phyloP scores from a whole-genome alignment of 2,888 invertebrate genomes.

The Pandemis cinnamomeana region DNA sequence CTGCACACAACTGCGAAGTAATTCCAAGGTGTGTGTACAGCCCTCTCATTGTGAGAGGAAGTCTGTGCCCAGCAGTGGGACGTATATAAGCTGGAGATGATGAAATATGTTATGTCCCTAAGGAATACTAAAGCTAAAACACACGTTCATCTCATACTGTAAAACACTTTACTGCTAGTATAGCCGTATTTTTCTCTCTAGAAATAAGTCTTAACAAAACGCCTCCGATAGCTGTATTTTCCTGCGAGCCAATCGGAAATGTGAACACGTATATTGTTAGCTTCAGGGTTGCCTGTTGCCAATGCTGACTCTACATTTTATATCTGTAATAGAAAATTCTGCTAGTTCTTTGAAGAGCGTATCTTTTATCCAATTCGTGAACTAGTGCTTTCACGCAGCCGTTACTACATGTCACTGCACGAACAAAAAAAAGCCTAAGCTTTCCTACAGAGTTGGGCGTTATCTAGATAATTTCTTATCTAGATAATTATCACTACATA shows the following conservation, averaged over 20 bases:
- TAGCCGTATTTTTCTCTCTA: constrained; percentile 27
- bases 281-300: constrained; percentile 21
- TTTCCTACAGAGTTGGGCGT: too few relatives aligned
- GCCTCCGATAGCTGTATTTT: constrained; percentile 36
- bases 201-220: constrained; percentile 32
- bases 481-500: too few relatives aligned
- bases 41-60: too few relatives aligned
- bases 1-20: too few relatives aligned
- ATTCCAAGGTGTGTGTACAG: too few relatives aligned
- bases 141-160: neutral
- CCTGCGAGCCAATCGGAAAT: constrained; percentile 34
- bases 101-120: neutral
- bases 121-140: constrained; percentile 5
- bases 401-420: too few relatives aligned
- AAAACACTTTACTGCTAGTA: neutral
- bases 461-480: too few relatives aligned
- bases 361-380: neutral
- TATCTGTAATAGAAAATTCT: constrained; percentile 10
- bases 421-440: too few relatives aligned
- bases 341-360: neutral
- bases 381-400: neutral
- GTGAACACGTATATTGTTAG: constrained; percentile 38
- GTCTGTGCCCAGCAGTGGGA: neutral
- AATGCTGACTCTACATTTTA: constrained; percentile 21
- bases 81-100: neutral